A percentile compares a stretch with the other conserved stretches of the same genome.
These are phyloP conservation scores for Heterodera filipjevi DNA, from an alignment of 2,888 invertebrate genomes.

Conservation along the genomic window DNA sequence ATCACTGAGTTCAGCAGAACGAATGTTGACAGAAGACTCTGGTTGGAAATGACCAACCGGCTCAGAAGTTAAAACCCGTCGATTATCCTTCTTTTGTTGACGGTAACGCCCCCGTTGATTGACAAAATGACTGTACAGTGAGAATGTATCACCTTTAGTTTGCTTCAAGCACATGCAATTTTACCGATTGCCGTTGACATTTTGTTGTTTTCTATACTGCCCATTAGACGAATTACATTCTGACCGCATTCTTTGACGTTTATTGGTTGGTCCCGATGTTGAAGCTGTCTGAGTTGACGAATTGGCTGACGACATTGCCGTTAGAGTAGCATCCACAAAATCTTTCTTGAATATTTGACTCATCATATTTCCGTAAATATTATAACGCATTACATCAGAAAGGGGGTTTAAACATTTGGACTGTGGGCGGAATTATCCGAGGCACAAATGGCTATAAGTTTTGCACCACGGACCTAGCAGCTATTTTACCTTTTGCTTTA, in stretches of 20 bases:
- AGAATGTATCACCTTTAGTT: too few species aligned
- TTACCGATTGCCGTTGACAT: background rate
- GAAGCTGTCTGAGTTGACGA: background rate
- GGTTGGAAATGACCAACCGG: background rate
- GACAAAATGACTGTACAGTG: too few species aligned
- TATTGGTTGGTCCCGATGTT: background rate
- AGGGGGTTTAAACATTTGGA: too few species aligned
- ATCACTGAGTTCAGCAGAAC: slow-evolving; percentile 37
- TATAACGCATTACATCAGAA: too few species aligned
- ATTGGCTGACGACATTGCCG: background rate
- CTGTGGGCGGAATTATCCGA: too few species aligned
- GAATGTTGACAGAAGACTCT: background rate
- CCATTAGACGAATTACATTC: background rate
- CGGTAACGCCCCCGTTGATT: background rate
- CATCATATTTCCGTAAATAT: too few species aligned
- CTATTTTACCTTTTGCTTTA: background rate
- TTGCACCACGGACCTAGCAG: background rate
- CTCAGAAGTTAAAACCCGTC: background rate
- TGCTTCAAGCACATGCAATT: background rate
- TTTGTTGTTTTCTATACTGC: background rate
- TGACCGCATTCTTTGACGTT: slow-evolving; percentile 7
- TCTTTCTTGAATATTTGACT: background rate
- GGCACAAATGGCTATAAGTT: background rate
- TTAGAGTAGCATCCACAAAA: background rate
- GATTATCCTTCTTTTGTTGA: slow-evolving; percentile 1